phyloP scores from a whole-genome alignment of 2,888 invertebrate species.

The Drosophila phalerata region DNA sequence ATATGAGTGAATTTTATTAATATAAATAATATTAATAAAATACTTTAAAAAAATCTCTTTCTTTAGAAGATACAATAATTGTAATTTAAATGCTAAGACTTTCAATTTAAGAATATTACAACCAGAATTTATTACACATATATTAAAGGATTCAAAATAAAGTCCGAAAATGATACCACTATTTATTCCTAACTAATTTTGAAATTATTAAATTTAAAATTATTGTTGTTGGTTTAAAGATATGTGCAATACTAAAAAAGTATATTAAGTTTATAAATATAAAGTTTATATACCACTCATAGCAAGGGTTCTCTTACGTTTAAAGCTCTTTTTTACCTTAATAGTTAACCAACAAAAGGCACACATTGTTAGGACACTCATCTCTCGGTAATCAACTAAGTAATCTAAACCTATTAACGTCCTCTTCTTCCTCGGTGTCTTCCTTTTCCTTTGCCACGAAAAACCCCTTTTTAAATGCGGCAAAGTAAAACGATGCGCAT shows the following conservation, averaged over 20 bases:
- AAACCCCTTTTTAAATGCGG: slow-evolving; percentile 2
- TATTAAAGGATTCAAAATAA: not conserved
- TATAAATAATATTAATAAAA: too few species aligned
- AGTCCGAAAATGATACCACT: not conserved
- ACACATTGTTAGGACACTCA: slow-evolving; percentile 23
- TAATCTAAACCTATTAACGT: slow-evolving; percentile 44
- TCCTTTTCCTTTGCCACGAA: not conserved
- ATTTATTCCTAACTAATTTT: too few species aligned
- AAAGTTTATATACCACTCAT: too few species aligned
- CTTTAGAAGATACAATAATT: too few species aligned
- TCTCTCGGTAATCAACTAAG: slow-evolving; percentile 46
- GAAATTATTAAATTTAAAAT: too few species aligned
- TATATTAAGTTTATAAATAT: too few species aligned
- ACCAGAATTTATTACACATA: not conserved
- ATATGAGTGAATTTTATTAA: too few species aligned
- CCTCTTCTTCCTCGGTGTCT: slow-evolving; percentile 9
- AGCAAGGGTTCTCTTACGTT: not conserved
- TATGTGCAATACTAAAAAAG: too few species aligned
- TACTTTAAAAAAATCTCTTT: too few species aligned
- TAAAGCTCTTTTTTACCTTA: not conserved
- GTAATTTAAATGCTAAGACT: too few species aligned
- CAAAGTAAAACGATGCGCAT: slow-evolving; percentile 24
- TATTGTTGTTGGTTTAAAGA: too few species aligned
- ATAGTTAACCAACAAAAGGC: not conserved
- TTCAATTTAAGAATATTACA: not conserved